phyloP scores from a whole-genome alignment of 23 tunicate genomes.

The Phallusia fumigata region DNA sequence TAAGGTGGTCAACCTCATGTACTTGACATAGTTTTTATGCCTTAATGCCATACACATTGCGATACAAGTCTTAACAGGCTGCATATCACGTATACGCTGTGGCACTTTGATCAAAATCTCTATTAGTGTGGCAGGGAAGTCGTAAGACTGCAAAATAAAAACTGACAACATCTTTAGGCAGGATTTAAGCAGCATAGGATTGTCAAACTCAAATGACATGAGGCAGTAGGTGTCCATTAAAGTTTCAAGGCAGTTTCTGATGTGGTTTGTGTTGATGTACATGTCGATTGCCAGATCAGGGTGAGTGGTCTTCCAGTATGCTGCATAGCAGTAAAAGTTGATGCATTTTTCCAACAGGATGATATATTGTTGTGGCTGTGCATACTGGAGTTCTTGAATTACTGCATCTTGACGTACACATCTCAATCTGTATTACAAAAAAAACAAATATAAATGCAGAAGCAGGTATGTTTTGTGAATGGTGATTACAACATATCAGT shows the following conservation, averaged over 20 bases:
- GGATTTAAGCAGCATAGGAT: background rate
- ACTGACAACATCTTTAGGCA: slow-evolving; percentile 29
- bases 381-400: slow-evolving; percentile 55
- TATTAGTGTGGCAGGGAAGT: slow-evolving; percentile 9
- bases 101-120: slow-evolving; percentile 35
- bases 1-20: background rate
- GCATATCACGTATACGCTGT: slow-evolving; percentile 4
- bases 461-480: too few species aligned
- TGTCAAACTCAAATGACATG: background rate
- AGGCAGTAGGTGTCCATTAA: slow-evolving; percentile 33
- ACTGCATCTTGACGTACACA: slow-evolving; percentile 85
- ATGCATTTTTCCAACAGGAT: slow-evolving; percentile 56
- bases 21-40: slow-evolving; percentile 42
- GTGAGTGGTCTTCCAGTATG: slow-evolving; percentile 14
- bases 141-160: slow-evolving; percentile 35
- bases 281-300: slow-evolving; percentile 37
- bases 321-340: slow-evolving; percentile 66
- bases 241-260: slow-evolving; percentile 50
- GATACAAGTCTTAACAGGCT: slow-evolving; percentile 19
- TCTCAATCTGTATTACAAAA: slow-evolving; percentile 39
- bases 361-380: slow-evolving; percentile 22
- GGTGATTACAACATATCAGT: too few species aligned
- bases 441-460: too few species aligned
- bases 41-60: slow-evolving; percentile 20
- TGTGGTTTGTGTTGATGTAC: slow-evolving; percentile 63